A percentile compares a stretch with the other conserved stretches of the same genome.
Evolutionary conservation across 2,113 vertebrate species (phyloP).

Genomic region (Dicerorhinus sumatrensis): DNA sequence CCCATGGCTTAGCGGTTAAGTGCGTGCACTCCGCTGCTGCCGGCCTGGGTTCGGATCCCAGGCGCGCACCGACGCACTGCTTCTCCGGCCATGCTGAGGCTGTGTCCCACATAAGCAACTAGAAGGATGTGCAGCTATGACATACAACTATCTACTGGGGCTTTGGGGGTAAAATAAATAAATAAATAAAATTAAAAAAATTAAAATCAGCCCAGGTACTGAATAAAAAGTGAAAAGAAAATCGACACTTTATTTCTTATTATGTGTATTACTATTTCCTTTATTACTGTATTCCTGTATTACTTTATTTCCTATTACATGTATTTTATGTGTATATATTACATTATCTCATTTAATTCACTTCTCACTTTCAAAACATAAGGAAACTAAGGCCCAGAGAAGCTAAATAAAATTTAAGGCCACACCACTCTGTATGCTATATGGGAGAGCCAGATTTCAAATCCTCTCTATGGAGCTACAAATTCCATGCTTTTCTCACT

Average conservation of each 20-base stretch:
- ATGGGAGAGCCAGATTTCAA: slow-evolving; percentile 1
- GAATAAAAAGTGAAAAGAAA: slow-evolving; percentile 39
- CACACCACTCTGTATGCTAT: background rate
- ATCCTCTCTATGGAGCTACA: background rate
- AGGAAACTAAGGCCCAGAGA: slow-evolving; percentile 58
- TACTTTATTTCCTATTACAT: background rate
- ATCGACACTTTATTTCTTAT: slow-evolving; percentile 24
- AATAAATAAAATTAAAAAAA: too few relatives aligned
- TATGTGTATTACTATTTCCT: background rate
- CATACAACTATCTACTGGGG: too few relatives aligned
- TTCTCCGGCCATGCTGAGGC: too few relatives aligned
- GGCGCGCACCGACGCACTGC: too few relatives aligned
- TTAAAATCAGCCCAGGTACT: slow-evolving; percentile 11
- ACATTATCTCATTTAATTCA: background rate
- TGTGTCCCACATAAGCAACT: too few relatives aligned
- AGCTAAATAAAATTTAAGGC: slow-evolving; percentile 35
- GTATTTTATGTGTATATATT: background rate
- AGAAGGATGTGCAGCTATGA: too few relatives aligned
- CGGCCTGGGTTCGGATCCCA: too few relatives aligned
- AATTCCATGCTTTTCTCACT: background rate
- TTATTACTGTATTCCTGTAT: background rate
- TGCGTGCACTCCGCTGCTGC: too few relatives aligned
- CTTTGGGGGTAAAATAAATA: too few relatives aligned
- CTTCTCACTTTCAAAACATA: slow-evolving; percentile 38
- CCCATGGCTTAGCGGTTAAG: too few relatives aligned